Conservation (phyloP, 2,888 invertebrate species). For the Xestoiulus laeticollis region DNA sequence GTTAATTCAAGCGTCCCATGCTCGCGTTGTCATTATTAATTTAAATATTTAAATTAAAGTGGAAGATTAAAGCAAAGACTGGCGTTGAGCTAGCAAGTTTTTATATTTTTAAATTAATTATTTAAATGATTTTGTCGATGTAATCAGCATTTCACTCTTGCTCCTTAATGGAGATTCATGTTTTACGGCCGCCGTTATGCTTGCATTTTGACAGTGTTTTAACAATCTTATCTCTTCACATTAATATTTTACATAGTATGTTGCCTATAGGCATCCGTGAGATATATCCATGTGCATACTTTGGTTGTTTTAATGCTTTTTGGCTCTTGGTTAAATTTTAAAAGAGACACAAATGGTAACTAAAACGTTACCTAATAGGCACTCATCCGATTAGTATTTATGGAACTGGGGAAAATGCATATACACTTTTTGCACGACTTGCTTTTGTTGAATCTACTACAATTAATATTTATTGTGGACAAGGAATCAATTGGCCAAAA, state of each 20-base stretch:
- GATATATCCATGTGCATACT: no score
- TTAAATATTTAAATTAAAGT: slow-evolving; percentile 8
- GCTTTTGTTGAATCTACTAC: neutral
- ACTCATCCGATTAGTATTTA: no score
- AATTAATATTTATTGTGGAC: no score
- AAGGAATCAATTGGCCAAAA: neutral
- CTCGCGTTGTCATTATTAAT: neutral
- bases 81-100: neutral
- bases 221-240: neutral
- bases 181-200: neutral
- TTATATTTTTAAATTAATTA: slow-evolving; percentile 21
- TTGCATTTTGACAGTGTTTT: neutral
- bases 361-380: no score
- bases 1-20: neutral
- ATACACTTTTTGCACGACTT: neutral
- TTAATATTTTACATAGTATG: neutral
- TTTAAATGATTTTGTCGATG: neutral
- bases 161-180: neutral
- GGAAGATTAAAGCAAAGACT: neutral
- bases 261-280: neutral
- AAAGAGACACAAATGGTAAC: no score
- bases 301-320: no score
- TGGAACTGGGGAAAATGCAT: no score
- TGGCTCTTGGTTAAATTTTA: no score
- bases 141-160: neutral